Percentiles rank a stretch among this genome's conserved stretches.
Evolutionary conservation across 1,140 invertebrate species (phyloP).

Genomic region (Pogonomyrmex californicus): DNA sequence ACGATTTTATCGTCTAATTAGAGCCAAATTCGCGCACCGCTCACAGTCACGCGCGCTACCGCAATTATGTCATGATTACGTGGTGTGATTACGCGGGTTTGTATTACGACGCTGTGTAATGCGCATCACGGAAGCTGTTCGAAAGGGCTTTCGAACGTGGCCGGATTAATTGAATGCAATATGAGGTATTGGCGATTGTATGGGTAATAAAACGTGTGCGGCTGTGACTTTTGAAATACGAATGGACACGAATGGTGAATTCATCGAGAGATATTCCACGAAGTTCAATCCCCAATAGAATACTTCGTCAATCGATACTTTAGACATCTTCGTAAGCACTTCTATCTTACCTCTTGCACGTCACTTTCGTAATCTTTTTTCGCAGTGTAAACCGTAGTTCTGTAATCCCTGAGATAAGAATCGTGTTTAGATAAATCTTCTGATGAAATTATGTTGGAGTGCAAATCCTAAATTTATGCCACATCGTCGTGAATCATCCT

Average conservation of each 20-base stretch:
- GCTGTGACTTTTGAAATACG: neutral
- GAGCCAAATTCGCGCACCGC: conserved; percentile 38
- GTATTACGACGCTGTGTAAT: conserved; percentile 43
- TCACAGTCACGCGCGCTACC: conserved; percentile 27
- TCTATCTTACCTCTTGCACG: neutral
- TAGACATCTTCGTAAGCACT: neutral
- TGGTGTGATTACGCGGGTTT: conserved; percentile 47
- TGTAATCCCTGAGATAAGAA: neutral
- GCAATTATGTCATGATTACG: conserved; percentile 61
- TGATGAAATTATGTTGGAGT: conserved; percentile 15
- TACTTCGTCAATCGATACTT: neutral
- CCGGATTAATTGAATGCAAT: conserved; percentile 30
- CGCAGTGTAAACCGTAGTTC: neutral
- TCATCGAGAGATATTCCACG: neutral
- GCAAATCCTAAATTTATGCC: conserved; percentile 37
- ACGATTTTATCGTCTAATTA: conserved; percentile 58
- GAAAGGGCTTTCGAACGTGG: conserved; percentile 44
- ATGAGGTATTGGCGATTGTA: neutral
- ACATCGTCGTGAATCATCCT: conserved; percentile 35
- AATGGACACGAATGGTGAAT: neutral
- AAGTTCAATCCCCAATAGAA: neutral
- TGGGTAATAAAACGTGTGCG: neutral
- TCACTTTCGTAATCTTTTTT: neutral
- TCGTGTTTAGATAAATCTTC: conserved; percentile 30
- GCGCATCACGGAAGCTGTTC: conserved; percentile 27